Percentiles rank a stretch among this genome's conserved stretches.
phyloP scores from a whole-genome alignment of 2,113 vertebrate species.

The Catharus fuscescens region DNA sequence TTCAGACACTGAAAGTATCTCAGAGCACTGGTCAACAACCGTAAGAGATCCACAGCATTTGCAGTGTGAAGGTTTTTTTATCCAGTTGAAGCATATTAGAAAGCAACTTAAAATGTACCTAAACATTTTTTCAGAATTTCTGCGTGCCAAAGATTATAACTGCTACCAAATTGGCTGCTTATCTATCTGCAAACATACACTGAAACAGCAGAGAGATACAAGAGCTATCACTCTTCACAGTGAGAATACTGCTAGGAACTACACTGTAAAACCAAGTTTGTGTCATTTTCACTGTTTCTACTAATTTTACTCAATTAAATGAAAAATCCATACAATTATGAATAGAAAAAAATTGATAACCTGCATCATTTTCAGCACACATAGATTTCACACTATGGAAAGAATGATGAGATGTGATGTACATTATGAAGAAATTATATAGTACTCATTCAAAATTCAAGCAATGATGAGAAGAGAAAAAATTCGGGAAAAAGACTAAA shows the following conservation, averaged over 20 bases:
- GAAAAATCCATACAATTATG: neutral
- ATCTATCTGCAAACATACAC: neutral
- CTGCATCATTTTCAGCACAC: neutral
- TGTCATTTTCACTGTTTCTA: neutral
- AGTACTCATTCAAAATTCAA: neutral
- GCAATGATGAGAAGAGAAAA: neutral
- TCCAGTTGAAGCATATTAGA: neutral
- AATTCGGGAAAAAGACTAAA: neutral
- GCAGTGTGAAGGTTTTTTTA: neutral
- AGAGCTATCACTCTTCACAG: neutral
- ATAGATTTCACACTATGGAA: neutral
- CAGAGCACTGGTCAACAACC: neutral
- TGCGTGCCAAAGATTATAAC: neutral
- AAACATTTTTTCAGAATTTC: neutral
- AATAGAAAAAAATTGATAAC: neutral
- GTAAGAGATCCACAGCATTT: neutral
- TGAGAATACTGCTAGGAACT: neutral
- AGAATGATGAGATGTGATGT: neutral
- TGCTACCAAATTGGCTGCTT: neutral
- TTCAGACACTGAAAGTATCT: neutral
- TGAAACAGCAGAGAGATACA: neutral
- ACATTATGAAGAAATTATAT: neutral
- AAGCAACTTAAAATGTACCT: neutral
- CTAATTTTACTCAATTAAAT: neutral
- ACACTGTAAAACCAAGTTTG: neutral